Evolutionary conservation across 2,888 invertebrate genomes (phyloP).

Genomic region (Orthosia gracilis): DNA sequence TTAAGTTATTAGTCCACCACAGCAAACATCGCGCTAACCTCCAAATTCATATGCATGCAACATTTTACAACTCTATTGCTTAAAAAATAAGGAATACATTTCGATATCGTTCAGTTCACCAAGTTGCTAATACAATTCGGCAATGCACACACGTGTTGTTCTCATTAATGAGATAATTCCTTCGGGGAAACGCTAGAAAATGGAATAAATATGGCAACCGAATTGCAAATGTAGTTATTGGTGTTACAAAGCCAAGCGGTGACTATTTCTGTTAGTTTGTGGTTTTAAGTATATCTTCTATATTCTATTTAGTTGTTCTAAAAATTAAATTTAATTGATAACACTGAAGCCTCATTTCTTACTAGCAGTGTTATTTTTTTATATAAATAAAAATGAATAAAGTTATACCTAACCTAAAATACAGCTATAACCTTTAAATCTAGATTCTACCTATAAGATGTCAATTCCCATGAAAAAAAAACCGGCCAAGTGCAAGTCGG

Average conservation of each 20-base stretch:
- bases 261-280: conserved; percentile 41
- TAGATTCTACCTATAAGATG: too few species aligned
- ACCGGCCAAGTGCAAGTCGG: too few species aligned
- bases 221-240: conserved; percentile 75
- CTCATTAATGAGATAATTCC: conserved; percentile 80
- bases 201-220: conserved; percentile 75
- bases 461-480: too few species aligned
- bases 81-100: conserved; percentile 53
- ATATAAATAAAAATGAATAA: neutral
- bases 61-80: conserved; percentile 41
- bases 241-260: conserved; percentile 63
- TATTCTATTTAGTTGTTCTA: neutral
- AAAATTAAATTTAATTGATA: neutral
- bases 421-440: too few species aligned
- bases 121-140: conserved; percentile 52
- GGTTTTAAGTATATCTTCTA: conserved; percentile 4
- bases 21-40: conserved; percentile 53
- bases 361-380: too few species aligned
- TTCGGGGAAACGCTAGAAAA: conserved; percentile 75
- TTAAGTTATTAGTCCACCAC: conserved; percentile 66
- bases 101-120: conserved; percentile 16
- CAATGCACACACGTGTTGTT: conserved; percentile 73
- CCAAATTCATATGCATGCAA: conserved; percentile 19
- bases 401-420: too few species aligned
- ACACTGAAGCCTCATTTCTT: neutral